Base-by-base conservation (phyloP, 2,888 invertebrate genomes). In the Drosophila peninsularis region DNA sequence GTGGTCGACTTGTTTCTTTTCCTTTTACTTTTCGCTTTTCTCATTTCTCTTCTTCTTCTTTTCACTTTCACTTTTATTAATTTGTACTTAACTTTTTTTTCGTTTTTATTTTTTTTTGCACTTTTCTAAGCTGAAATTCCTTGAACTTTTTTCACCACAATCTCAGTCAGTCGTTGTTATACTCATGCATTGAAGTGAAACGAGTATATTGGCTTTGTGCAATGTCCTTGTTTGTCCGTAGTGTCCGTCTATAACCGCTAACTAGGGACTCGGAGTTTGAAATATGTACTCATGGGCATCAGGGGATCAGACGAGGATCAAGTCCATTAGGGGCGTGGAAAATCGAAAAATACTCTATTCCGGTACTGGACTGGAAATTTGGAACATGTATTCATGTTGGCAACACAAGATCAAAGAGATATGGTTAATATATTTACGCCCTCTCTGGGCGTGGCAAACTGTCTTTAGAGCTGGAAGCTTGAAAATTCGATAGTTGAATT, bases 61-160 rank as follows among this genome's bases (percentile, higher is more conserved):
- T 53, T n/a, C 14, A 14, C 13, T 53, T 52, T 37, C 24, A 52
- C 30, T 54, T 32, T 41, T 54, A 54, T 52, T 52, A 52, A 52
- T 41, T 54, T 54, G 54, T 54, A 54, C 54, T 62, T 44, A 44
- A 27, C 27, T 47, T 55, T 34, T 7, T 34, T 10, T 14, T 44
- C 27, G 39, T 55, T 34, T 7, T 34, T 10, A 14, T 44, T 30
- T 30, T 30, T 30, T 30, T 30, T 30, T 30, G 30, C 30, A 30
- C 10, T 30, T 30, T 11, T 19, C 27, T 42, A 7, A 1, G n/a
- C 17, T 11, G 32, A 3, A 19, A 39, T 57, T 49, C 30, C 37
- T 30, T 9, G 36, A 37, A 57, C 13, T 44, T 19, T 24, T 19
- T 19, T 36, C 36, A 50, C n/a, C 39, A 19, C 36, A 53, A 53